Evolutionary conservation across 2,113 vertebrate species (phyloP).

Genomic region (Perca fluviatilis): DNA sequence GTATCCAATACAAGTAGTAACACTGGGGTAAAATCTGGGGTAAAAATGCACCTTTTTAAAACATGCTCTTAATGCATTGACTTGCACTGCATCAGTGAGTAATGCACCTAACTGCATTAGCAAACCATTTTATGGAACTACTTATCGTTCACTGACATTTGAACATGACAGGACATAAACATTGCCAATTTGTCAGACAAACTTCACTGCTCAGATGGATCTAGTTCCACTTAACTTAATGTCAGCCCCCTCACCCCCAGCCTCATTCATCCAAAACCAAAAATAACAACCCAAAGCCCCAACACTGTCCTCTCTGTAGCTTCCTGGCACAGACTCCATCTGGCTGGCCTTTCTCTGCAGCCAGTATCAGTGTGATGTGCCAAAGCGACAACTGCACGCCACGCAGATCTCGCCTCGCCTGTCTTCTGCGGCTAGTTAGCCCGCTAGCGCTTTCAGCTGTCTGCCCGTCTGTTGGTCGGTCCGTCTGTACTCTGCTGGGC

Average conservation of each 20-base stretch:
- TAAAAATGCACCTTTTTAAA: neutral
- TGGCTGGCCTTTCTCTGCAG: conserved; percentile 81
- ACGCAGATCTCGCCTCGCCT: conserved; percentile 53
- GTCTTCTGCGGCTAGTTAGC: conserved; percentile 73
- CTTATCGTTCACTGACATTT: conserved; percentile 61
- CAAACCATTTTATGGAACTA: conserved; percentile 6
- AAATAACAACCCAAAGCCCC: conserved; percentile 76
- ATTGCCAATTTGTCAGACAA: conserved; percentile 62
- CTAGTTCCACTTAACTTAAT: conserved; percentile 74
- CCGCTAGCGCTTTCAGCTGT: conserved; percentile 44
- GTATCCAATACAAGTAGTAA: neutral
- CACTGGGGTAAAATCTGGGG: neutral
- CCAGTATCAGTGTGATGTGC: conserved; percentile 76
- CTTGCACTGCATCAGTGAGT: neutral
- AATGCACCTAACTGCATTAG: neutral
- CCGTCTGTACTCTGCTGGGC: conserved; percentile 74
- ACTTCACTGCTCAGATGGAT: conserved; percentile 68
- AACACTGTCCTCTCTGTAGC: conserved; percentile 67
- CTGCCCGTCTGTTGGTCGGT: conserved; percentile 51
- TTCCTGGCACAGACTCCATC: conserved; percentile 71
- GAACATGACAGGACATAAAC: conserved; percentile 48
- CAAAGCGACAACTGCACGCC: conserved; percentile 73
- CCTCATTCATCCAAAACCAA: conserved; percentile 73
- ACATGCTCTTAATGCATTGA: neutral
- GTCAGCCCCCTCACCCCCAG: conserved; percentile 58